phyloP scores from a whole-genome alignment of 2,888 invertebrate genomes.

The Hirudinaria manillensis region DNA sequence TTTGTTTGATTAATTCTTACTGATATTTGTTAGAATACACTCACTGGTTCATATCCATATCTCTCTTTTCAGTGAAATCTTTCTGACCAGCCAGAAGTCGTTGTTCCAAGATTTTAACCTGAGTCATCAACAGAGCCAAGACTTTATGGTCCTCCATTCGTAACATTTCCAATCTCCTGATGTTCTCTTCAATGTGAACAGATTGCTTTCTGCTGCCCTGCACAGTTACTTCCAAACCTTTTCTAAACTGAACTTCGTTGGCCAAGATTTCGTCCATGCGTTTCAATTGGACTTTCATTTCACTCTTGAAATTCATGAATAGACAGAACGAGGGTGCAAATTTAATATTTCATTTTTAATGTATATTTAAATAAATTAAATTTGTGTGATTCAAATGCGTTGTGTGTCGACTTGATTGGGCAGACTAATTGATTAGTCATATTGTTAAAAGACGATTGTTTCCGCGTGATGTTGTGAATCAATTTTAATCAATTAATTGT shows the following conservation, averaged over 20 bases:
- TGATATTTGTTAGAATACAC: neutral
- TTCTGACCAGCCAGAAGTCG: slow-evolving; percentile 11
- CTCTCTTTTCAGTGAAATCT: neutral
- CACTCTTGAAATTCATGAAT: neutral
- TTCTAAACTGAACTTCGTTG: slow-evolving; percentile 9
- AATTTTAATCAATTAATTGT: no score
- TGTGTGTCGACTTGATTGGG: no score
- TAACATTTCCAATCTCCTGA: neutral
- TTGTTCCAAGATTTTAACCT: slow-evolving; percentile 22
- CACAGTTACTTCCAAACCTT: neutral
- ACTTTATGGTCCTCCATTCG: slow-evolving; percentile 8
- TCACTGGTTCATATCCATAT: slow-evolving; percentile 2
- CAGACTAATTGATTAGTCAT: no score
- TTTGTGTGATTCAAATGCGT: no score
- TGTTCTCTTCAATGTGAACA: neutral
- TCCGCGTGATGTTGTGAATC: no score
- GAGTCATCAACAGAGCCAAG: neutral
- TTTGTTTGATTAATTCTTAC: neutral
- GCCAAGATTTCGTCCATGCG: neutral
- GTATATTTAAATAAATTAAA: no score
- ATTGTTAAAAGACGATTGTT: no score
- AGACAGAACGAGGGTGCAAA: no score
- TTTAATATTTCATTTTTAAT: no score
- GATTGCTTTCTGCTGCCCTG: neutral
- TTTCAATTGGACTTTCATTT: neutral